Conservation (phyloP, 2,113 vertebrate genomes). For the Sitta europaea region DNA sequence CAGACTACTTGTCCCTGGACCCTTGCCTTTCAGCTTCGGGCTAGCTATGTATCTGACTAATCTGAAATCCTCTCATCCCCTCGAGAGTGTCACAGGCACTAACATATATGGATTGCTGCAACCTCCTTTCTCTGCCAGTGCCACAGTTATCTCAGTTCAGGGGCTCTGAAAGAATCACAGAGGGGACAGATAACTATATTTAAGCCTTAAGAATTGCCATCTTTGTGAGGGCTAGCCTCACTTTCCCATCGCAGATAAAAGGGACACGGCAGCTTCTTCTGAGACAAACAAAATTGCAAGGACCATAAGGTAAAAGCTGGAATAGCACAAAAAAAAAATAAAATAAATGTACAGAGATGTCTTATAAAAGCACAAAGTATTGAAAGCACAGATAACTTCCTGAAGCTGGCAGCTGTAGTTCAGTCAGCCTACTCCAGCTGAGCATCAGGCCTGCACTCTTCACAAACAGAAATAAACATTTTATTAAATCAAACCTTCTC, state of each 20-base stretch:
- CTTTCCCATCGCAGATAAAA: conserved; percentile 36
- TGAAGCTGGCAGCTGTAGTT: not conserved
- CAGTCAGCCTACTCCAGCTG: not conserved
- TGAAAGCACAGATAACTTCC: not conserved
- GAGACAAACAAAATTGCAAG: not conserved
- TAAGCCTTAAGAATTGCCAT: conserved; percentile 38
- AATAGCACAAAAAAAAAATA: not conserved
- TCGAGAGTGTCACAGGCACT: not conserved
- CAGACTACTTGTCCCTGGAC: not conserved
- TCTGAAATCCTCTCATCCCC: conserved; percentile 25
- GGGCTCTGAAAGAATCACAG: conserved; percentile 25
- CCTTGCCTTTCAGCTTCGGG: not conserved
- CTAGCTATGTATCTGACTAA: not conserved
- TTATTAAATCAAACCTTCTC: conserved; percentile 10
- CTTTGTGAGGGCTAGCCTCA: not conserved
- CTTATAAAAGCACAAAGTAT: not conserved
- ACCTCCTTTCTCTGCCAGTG: not conserved
- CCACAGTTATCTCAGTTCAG: conserved; percentile 32
- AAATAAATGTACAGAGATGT: not conserved
- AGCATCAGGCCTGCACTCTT: not conserved
- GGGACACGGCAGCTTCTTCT: not conserved
- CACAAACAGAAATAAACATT: conserved; percentile 9
- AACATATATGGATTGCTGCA: not conserved
- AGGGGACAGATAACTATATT: conserved; percentile 38
- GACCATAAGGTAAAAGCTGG: not conserved